Base-by-base conservation (phyloP, 2,113 vertebrate genomes). In the Mobula birostris region DNA sequence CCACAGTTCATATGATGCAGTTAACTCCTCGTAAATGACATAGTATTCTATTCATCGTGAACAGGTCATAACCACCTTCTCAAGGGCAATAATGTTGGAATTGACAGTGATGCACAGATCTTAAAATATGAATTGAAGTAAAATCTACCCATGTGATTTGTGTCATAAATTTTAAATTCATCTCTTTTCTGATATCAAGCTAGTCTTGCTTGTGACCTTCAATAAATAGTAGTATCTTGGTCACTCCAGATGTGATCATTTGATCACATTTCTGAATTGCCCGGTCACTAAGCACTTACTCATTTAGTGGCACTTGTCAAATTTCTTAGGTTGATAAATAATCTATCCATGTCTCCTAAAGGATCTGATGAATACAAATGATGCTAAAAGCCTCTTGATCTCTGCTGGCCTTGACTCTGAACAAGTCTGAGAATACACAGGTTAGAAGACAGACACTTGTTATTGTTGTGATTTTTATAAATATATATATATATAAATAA, bases 331-430 rank as follows among this genome's bases (percentile, higher is more conserved):
- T 74, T 74, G 91, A 76, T 4, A 9, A 21, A 29, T 93, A 56
- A 93, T 74, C 70, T 48, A 74, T 93, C 91, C 91, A 76, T 7
- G 21, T 93, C 85, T 66, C 61, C 32, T 90, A 66, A 32, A 66
- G 29, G 85, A 32, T 32, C 29, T 68, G 15, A 90, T 93, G 66
- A 74, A 76, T 14, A 40, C 70, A 74, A 29, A 40, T 93, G 15
- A 48, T 93, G 74, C 70, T 29, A 74, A 91, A 66, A 12, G 36
- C 56, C 90, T 27, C 66, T 93, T 74, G 68, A 9, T 74, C 21
- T 92, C 58, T 70, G n/a, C 14, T 58, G 27, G 58, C 11, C 32
- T 40, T 70, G 66, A 66, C n/a, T 40, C 63, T 4, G 17, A 70
- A 32, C 58, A 32, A 90, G 27, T 32, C 61, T 88, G 88, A 36